A percentile compares a stretch with the other conserved stretches of the same genome.
phyloP scores from a whole-genome alignment of 1,140 invertebrate species.

The Drosophila varians region DNA sequence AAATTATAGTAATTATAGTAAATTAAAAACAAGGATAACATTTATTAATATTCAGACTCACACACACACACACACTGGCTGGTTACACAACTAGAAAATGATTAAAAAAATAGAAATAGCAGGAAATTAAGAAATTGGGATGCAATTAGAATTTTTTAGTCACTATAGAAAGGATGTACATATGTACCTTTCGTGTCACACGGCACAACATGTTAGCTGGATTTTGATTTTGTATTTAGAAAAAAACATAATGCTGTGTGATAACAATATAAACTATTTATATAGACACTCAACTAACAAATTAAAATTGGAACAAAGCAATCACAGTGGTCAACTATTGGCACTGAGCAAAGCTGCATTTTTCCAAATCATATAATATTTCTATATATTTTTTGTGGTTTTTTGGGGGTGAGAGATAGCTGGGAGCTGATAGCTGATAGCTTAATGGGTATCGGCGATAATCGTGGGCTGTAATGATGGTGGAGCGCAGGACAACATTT shows the following conservation, averaged over 20 bases:
- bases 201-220: constrained; percentile 37
- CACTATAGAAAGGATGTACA: constrained; percentile 34
- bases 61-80: constrained; percentile 34
- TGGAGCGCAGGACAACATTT: constrained; percentile 73
- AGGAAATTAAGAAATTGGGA: constrained; percentile 22
- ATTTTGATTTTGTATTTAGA: no score
- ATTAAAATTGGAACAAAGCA: constrained; percentile 40
- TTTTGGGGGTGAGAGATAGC: constrained; percentile 24
- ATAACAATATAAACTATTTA: constrained; percentile 12
- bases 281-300: constrained; percentile 55
- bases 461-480: constrained; percentile 57
- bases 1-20: constrained; percentile 34
- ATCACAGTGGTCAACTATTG: constrained; percentile 27
- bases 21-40: constrained; percentile 38
- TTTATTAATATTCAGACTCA: constrained; percentile 21
- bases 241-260: constrained; percentile 30
- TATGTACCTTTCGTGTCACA: constrained; percentile 46
- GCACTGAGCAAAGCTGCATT: constrained; percentile 43
- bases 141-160: constrained; percentile 37
- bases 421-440: constrained; percentile 25
- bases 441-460: constrained; percentile 70
- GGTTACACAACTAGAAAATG: background rate
- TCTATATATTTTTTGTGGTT: background rate
- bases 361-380: background rate
- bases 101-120: constrained; percentile 13